Evolutionary conservation across 1,140 invertebrate species (phyloP).

Genomic region (Drosophila bocki): DNA sequence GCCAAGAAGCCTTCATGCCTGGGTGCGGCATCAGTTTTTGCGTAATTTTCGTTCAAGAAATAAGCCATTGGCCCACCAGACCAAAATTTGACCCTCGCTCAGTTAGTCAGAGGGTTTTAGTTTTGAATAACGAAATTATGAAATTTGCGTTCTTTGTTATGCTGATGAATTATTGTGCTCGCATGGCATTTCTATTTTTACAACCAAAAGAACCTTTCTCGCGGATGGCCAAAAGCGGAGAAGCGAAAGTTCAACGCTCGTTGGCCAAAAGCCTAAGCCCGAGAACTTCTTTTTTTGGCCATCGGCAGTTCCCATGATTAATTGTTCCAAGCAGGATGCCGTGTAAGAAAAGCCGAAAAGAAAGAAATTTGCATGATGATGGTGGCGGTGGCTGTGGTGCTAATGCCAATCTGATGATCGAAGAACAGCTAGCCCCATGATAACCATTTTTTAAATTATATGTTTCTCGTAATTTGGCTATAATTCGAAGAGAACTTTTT

Average conservation of each 20-base stretch:
- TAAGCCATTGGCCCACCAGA: slow-evolving; percentile 18
- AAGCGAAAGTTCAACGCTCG: slow-evolving; percentile 69
- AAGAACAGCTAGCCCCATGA: slow-evolving; percentile 25
- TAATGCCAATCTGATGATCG: slow-evolving; percentile 33
- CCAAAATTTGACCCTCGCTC: slow-evolving; percentile 28
- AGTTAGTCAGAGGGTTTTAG: slow-evolving; percentile 22
- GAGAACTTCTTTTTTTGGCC: slow-evolving; percentile 24
- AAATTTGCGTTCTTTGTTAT: slow-evolving; percentile 55
- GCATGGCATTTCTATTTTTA: slow-evolving; percentile 54
- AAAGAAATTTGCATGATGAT: slow-evolving; percentile 71
- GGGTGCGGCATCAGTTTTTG: slow-evolving; percentile 53
- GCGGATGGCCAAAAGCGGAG: slow-evolving; percentile 36
- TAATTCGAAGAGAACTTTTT: slow-evolving; percentile 40
- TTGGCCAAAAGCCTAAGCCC: slow-evolving; percentile 18
- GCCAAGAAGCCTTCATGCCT: slow-evolving; percentile 47
- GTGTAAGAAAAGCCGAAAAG: slow-evolving; percentile 47
- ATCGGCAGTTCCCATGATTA: slow-evolving; percentile 64
- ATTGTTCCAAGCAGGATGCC: slow-evolving; percentile 67
- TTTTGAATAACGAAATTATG: slow-evolving; percentile 32
- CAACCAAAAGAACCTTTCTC: slow-evolving; percentile 43
- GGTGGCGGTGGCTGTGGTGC: slow-evolving; percentile 7
- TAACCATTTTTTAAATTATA: slow-evolving; percentile 56
- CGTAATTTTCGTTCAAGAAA: slow-evolving; percentile 51
- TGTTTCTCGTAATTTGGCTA: slow-evolving; percentile 45
- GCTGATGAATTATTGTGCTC: slow-evolving; percentile 57